phyloP scores from a whole-genome alignment of 2,888 invertebrate species.

The Drymonia ruficornis region DNA sequence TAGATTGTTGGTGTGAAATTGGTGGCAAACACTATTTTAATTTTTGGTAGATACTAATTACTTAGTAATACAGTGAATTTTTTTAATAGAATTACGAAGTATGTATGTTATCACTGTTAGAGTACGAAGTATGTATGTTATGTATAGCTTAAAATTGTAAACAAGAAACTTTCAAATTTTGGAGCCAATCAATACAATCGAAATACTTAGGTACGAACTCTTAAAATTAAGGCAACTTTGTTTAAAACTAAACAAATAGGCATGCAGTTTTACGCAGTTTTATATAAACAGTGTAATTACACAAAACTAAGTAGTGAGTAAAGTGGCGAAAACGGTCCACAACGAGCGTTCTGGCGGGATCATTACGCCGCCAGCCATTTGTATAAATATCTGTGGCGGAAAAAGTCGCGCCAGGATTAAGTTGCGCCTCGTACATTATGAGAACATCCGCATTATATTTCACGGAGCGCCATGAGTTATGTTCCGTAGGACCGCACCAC shows the following conservation, averaged over 20 bases:
- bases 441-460: conserved; percentile 80
- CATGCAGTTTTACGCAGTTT: conserved; percentile 18
- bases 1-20: not conserved
- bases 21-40: not conserved
- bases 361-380: conserved; percentile 54
- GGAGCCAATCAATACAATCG: no score
- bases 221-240: conserved; percentile 1
- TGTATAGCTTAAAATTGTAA: no score
- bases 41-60: no score
- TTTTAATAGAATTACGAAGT: no score
- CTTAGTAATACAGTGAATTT: no score
- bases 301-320: conserved; percentile 28
- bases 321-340: conserved; percentile 40
- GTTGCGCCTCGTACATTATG: conserved; percentile 79
- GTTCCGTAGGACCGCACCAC: conserved; percentile 62
- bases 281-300: conserved; percentile 27
- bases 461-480: conserved; percentile 76
- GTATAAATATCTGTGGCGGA: conserved; percentile 67
- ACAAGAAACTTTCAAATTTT: no score
- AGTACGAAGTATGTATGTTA: no score
- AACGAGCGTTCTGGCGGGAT: conserved; percentile 50
- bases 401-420: conserved; percentile 74
- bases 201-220: not conserved
- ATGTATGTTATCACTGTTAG: no score
- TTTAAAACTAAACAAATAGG: conserved; percentile 15